Base-by-base conservation (phyloP, 92 coral and sea anemone species). In the Micromussa lordhowensis region DNA sequence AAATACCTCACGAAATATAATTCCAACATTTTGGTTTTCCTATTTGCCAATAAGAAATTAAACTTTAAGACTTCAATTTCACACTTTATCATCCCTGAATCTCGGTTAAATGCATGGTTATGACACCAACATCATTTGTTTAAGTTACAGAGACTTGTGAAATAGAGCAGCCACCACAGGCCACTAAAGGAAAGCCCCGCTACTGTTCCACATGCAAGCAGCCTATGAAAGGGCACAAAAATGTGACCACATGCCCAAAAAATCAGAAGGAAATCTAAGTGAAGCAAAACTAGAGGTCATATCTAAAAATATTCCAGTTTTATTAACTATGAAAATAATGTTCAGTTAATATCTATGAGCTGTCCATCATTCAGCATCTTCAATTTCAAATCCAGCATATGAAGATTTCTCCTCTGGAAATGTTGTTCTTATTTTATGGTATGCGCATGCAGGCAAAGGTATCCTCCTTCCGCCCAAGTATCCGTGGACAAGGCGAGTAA, bases 371-470 rank as follows among this genome's bases (percentile, higher is more conserved):
- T 78, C 29, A 61, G 75, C 49, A 2, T 89, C 81, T 83, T 84
- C 85, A 61, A 66, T 68, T 89, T 83, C 85, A 89, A 89, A 89
- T 89, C 89, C 92, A 78, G 88, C 32, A 51, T 63, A 77, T 75
- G 32, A 68, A 38, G 85, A 29, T 48, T 40, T 4, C 48, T 68
- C 55, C 32, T 85, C 90, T 24, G 48, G 69, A 79, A 92, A 92
- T 70, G 61, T 80, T 79, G n/a, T 57, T 71, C 92, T 85, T 19
- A 92, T 30, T 61, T 76, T 29, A 55, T 89, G 89, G 58, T 89
- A 84, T 18, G 55, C n/a, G 82, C 85, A 89, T 18, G 92, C 89
- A 35, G 94, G 92, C 83, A 92, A 81, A 84, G 92, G 87, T 84
- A 92, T 84, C 73, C 92, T 71, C 48, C 80, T 84, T 75, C 87